Conservation (phyloP, 1,140 invertebrate genomes). For the Plectus sambesii region DNA sequence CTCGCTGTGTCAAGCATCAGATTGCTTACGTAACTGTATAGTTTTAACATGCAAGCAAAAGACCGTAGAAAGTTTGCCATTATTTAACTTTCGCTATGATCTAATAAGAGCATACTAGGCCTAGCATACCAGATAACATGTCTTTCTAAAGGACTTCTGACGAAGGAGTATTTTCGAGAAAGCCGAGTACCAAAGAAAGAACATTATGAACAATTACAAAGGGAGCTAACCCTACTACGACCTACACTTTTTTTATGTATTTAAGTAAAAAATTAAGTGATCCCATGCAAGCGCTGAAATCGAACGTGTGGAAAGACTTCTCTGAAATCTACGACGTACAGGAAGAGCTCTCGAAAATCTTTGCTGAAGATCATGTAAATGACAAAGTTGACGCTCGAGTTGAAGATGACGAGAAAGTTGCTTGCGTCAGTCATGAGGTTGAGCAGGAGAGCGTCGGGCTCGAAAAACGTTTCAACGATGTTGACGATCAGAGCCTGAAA, state of each 20-base stretch:
- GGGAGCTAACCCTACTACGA: conserved; percentile 22
- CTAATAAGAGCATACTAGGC: too few species aligned
- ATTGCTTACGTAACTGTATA: too few species aligned
- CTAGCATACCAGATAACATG: too few species aligned
- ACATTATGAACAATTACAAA: conserved; percentile 22
- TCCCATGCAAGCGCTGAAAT: background rate
- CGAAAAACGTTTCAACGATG: conserved; percentile 43
- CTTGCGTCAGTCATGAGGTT: conserved; percentile 40
- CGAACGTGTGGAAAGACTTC: conserved; percentile 7
- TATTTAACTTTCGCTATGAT: too few species aligned
- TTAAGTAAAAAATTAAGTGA: conserved; percentile 18
- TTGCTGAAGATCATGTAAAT: conserved; percentile 43
- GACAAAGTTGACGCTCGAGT: conserved; percentile 38
- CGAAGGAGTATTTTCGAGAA: too few species aligned
- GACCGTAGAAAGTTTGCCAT: too few species aligned
- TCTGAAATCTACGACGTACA: too few species aligned
- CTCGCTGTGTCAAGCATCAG: too few species aligned
- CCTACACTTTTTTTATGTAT: conserved; percentile 22
- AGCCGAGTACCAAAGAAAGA: conserved; percentile 23
- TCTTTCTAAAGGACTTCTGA: too few species aligned
- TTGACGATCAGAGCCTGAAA: conserved; percentile 39
- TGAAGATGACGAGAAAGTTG: conserved; percentile 44
- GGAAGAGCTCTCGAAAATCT: conserved; percentile 40
- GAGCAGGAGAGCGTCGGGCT: conserved; percentile 38
- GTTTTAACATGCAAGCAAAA: too few species aligned